Conservation (phyloP, 2,888 invertebrate species). For the Theretra japonica region DNA sequence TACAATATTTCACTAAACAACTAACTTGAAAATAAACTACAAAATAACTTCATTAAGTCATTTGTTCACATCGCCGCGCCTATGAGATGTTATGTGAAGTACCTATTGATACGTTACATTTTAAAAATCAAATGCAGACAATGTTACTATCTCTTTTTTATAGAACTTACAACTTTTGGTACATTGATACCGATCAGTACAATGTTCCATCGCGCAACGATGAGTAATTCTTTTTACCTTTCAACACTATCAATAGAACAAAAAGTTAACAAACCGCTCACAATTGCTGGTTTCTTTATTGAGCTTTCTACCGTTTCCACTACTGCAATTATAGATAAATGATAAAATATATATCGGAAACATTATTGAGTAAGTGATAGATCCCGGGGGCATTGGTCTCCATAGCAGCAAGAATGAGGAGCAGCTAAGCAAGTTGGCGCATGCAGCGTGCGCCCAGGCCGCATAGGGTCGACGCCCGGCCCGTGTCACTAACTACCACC, state of each 20-base stretch:
- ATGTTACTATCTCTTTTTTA: neutral
- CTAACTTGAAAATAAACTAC: no score
- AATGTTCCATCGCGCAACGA: constrained; percentile 8
- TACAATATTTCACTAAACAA: no score
- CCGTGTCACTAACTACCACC: constrained; percentile 62
- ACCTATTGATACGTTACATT: neutral
- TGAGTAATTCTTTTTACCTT: constrained; percentile 22
- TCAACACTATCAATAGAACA: constrained; percentile 13
- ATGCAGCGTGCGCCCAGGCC: constrained; percentile 50
- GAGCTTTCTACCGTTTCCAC: constrained; percentile 11
- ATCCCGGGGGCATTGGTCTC: neutral
- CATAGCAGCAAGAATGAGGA: neutral
- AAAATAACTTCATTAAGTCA: no score
- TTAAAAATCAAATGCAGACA: neutral
- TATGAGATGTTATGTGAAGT: no score
- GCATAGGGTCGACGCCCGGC: constrained; percentile 74
- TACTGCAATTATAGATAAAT: neutral
- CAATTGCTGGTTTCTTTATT: constrained; percentile 14
- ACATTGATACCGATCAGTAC: neutral
- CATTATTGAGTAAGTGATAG: neutral
- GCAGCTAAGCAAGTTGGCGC: constrained; percentile 8
- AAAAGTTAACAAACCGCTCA: constrained; percentile 12
- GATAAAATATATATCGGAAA: neutral
- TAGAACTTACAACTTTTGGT: neutral
- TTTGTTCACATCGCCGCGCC: no score